Evolutionary conservation across 2,797 vertebrate species (phyloP), one percentile per base, ranked within the genome.

Genomic region (Melopsittacus undulatus): DNA sequence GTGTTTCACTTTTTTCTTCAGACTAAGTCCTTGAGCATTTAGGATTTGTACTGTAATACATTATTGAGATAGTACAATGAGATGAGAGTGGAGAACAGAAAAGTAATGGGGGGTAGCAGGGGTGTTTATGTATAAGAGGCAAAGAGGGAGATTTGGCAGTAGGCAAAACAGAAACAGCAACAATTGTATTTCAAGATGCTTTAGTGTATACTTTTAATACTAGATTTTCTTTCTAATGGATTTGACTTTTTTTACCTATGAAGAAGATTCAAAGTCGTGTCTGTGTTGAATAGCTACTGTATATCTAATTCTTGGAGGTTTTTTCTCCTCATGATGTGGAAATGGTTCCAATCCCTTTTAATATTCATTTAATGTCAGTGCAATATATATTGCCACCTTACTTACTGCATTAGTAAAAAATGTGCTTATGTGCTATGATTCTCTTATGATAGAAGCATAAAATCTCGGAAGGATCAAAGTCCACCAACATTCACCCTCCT

Each of bases 341-440:
- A 96, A 97, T 95, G 88, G 62, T 93, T 97, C 94, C 97, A 92
- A 91, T 95, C 89, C 93, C 89, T 94, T 97, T 96, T 97, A 97
- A 97, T 97, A 97, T 97, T 96, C 95, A 93, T 97, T 97, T 97
- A 97, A 96, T 97, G 96, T 97, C 97, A 95, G 94, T 85, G 93
- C 93, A 95, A 96, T 97, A 97, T 97, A 97, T 96, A 97, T 96
- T 95, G 95, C 94, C 89, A 93, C 91, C 94, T 97, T 97, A 80
- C 94, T 96, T 96, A 96, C 94, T 91, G 94, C 96, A 96, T 97
- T 97, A 97, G 96, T 97, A 96, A 97, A 97, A 97, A 96, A 97
- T 95, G 95, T 95, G 96, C 96, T 97, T 97, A 97, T 97, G 97
- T 92, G 94, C 95, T 93, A 85, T 96, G 96, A 96, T 97, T 97